Percentiles rank a stretch among this genome's conserved stretches.
phyloP scores from a whole-genome alignment of 2,888 invertebrate species.

The Cremastinae sp. region DNA sequence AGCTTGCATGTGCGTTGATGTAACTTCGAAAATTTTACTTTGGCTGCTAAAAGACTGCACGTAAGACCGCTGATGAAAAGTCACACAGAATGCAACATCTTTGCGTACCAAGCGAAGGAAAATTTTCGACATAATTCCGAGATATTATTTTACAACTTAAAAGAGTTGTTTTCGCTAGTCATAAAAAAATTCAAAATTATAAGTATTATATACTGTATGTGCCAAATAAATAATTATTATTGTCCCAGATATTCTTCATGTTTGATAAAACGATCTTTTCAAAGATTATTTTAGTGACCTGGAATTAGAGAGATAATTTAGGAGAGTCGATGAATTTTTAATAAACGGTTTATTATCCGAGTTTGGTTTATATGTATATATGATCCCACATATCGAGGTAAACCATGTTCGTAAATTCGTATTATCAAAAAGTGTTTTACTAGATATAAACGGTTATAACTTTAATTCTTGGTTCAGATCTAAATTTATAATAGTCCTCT shows the following conservation, averaged over 20 bases:
- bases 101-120: constrained; percentile 66
- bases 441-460: constrained; percentile 3
- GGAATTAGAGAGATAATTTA: background rate
- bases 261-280: constrained; percentile 5
- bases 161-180: constrained; percentile 59
- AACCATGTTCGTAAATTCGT: constrained; percentile 23
- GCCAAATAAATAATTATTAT: constrained; percentile 68
- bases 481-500: constrained; percentile 27
- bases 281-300: constrained; percentile 38
- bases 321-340: constrained; percentile 14
- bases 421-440: constrained; percentile 38
- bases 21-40: constrained; percentile 33
- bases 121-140: constrained; percentile 39
- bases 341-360: constrained; percentile 2
- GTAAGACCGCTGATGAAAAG: constrained; percentile 12
- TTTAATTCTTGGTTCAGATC: constrained; percentile 5
- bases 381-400: constrained; percentile 17
- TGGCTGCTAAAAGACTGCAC: constrained; percentile 8
- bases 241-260: constrained; percentile 30
- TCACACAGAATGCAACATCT: constrained; percentile 24
- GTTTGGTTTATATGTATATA: constrained; percentile 20
- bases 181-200: constrained; percentile 54
- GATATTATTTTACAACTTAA: constrained; percentile 54
- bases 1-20: constrained; percentile 37
- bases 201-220: constrained; percentile 68